Evolutionary conservation across 1,140 invertebrate species (phyloP).

Genomic region (Lineus longissimus): DNA sequence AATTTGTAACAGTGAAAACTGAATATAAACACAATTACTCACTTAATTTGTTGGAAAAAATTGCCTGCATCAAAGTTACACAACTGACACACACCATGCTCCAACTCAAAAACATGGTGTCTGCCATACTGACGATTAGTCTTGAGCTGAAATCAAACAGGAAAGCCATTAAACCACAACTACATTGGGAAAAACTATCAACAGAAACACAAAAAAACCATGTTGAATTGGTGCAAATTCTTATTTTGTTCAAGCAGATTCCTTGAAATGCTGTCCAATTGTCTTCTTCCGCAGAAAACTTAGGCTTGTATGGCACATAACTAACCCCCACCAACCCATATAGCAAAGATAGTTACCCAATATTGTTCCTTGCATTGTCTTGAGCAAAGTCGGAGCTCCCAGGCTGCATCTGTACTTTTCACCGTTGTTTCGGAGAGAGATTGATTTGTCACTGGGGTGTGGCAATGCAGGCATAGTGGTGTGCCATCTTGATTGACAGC

Average conservation of each 20-base stretch:
- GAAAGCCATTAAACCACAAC: constrained; percentile 6
- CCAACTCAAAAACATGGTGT: constrained; percentile 35
- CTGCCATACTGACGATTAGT: constrained; percentile 34
- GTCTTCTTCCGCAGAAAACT: no score
- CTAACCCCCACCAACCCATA: no score
- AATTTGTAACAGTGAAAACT: neutral
- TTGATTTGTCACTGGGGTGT: constrained; percentile 28
- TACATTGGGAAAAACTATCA: no score
- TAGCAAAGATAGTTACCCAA: no score
- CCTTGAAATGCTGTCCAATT: neutral
- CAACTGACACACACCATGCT: constrained; percentile 43
- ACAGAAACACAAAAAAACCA: no score
- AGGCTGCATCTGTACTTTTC: constrained; percentile 28
- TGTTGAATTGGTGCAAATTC: neutral
- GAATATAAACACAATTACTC: constrained; percentile 6
- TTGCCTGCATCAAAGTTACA: constrained; percentile 41
- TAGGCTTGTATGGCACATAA: no score
- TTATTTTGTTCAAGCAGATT: neutral
- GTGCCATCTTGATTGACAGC: constrained; percentile 32
- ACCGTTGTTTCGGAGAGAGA: constrained; percentile 26
- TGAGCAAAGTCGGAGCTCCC: constrained; percentile 48
- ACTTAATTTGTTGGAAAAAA: constrained; percentile 40
- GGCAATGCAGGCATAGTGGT: constrained; percentile 44
- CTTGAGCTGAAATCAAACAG: constrained; percentile 28
- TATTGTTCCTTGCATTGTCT: constrained; percentile 36